Evolutionary conservation across 1,140 invertebrate genomes (phyloP), one percentile per base, ranked within the genome.

Genomic region (Drosophila dunni): DNA sequence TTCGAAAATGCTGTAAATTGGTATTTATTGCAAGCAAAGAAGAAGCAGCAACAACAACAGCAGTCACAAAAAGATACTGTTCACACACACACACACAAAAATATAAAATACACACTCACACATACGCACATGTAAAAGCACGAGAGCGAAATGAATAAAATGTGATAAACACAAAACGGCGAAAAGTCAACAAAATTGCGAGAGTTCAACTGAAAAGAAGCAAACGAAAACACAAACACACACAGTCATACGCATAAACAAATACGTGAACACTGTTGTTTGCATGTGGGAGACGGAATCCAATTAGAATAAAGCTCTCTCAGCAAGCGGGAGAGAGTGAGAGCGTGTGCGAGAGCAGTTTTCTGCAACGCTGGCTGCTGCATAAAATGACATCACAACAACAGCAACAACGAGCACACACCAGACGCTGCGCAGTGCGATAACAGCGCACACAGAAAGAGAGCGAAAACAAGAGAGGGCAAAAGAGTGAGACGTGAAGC

Each of bases 151-250:
- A 7, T 68, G 64, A 73, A 74, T 69, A 74, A 69, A 74, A 69
- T 62, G 56, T 85, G 78, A 86, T 82, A 84, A 86, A 76, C 61
- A 75, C 44, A 68, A 78, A 71, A 76, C 84, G 69, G 71, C 73
- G 62, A 85, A 79, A 81, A 75, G 78, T 86, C 81, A 84, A 80
- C 81, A 85, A 79, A 85, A 86, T 85, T 81, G 76, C 54, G 73
- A 81, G 73, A 81, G 78, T 77, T 88, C 45, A 88, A 79, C 79
- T 71, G 68, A 78, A 58, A 81, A 61, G 51, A 36, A 60, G 33
- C 64, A 44, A 29, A 66, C 54, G 44, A 45, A 71, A 40, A 45
- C 17, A 45, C 34, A 57, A 40, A 42, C 24, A 56, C 17, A 33
- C 10, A 15, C 15, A 53, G 2, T 38, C 15, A 3, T 2, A 34